These are phyloP conservation scores for Eumaeus atala DNA, from an alignment of 1,140 invertebrate genomes.

Conservation along the genomic window DNA sequence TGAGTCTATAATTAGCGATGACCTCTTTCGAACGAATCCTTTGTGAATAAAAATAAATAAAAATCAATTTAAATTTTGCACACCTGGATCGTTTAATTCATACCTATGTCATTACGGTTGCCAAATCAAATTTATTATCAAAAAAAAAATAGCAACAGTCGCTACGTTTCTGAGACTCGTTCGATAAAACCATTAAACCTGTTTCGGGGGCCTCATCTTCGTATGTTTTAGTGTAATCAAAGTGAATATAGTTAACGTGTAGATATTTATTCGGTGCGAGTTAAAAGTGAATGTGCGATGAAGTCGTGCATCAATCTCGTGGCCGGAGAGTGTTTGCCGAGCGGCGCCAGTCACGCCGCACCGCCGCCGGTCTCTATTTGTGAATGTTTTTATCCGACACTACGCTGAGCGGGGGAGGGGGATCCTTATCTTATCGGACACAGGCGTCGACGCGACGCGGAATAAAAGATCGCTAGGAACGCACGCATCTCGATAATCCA, in stretches of 20 bases:
- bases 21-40: constrained; percentile 12
- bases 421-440: constrained; percentile 53
- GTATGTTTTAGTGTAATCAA: constrained; percentile 5
- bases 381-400: constrained; percentile 41
- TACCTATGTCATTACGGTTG: constrained; percentile 22
- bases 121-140: constrained; percentile 25
- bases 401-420: constrained; percentile 26
- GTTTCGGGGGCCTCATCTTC: constrained; percentile 8
- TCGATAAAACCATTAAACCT: constrained; percentile 15
- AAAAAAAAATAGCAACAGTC: constrained; percentile 21
- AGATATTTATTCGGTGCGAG: constrained; percentile 10
- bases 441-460: constrained; percentile 44
- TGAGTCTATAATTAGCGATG: background rate
- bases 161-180: constrained; percentile 18
- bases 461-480: constrained; percentile 25
- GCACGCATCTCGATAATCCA: constrained; percentile 5
- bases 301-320: constrained; percentile 36
- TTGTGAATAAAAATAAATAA: constrained; percentile 33
- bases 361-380: constrained; percentile 41
- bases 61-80: constrained; percentile 30
- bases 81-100: constrained; percentile 30
- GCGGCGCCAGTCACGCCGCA: constrained; percentile 34
- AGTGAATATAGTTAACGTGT: constrained; percentile 8
- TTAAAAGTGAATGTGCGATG: constrained; percentile 32
- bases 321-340: constrained; percentile 33